Base-by-base conservation (phyloP, 2,113 vertebrate genomes). In the Gavia stellata region DNA sequence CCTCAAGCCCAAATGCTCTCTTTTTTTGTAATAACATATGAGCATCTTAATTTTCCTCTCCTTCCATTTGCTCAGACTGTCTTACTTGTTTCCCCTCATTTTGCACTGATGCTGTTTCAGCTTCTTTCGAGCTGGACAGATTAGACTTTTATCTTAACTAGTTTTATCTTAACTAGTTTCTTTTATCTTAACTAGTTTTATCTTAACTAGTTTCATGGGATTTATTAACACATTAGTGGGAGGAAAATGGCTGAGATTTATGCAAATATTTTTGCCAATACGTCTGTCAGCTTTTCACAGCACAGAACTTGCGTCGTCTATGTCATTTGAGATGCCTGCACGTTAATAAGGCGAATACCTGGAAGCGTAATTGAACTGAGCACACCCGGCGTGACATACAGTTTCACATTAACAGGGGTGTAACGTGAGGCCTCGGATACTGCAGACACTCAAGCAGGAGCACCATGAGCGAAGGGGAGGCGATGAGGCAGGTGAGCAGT, bases 391-490 rank as follows among this genome's bases (percentile, higher is more conserved):
- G 0, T 81, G 82, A 86, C 25, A 31, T 3, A 23, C 23, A 70
- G 91, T 72, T 68, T 65, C 55, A 59, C 19, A 1, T 70, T 21
- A 62, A 28, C 19, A 44, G 50, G 45, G 34, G 7, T 81, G 72
- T 81, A 67, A 74, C 16, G 34, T 0, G 5, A 94, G 58, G 66
- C 62, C 34, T 52, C 47, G 38, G 52, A 52, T 56, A 18, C 45
- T 33, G 44, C 40, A 52, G 58, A 9, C 38, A 58, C 26, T 34
- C 23, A 8, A 63, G 58, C 31, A 68, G 0, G 16, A 92, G 29
- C 47, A n/a, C 34, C 0, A 0, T 15, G 70, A 72, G 42, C 2
- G 7, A 92, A 65, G 44, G 23, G 47, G 11, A 84, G 33, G 17
- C 0, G 2, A 40, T 55, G 70, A 47, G 49, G 34, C 77, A 87